phyloP scores from a whole-genome alignment of 2,113 vertebrate genomes.

The Hippocampus comes region DNA sequence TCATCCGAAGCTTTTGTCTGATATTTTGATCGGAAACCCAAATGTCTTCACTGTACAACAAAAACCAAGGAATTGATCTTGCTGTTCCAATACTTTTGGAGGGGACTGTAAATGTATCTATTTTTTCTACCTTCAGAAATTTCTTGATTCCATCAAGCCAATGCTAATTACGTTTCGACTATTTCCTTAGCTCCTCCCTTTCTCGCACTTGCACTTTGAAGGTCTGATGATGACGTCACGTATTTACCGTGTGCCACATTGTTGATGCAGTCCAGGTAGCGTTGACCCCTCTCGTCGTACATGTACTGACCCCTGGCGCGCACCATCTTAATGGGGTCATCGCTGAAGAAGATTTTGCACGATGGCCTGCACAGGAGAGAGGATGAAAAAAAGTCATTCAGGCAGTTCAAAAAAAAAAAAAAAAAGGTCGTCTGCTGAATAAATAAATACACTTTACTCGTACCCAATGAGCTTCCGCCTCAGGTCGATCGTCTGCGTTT shows the following conservation, averaged over 20 bases:
- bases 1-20: too few species aligned
- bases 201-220: too few species aligned
- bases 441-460: constrained; percentile 34
- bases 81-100: too few species aligned
- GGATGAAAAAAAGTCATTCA: background rate
- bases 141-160: too few species aligned
- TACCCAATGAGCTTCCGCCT: constrained; percentile 87
- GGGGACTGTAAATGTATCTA: too few species aligned
- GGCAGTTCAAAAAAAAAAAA: background rate
- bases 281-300: constrained; percentile 86
- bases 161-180: too few species aligned
- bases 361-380: constrained; percentile 77
- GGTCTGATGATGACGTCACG: background rate
- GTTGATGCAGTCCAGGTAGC: constrained; percentile 94
- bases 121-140: too few species aligned
- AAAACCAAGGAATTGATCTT: too few species aligned
- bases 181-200: too few species aligned
- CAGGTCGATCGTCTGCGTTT: constrained; percentile 81
- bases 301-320: constrained; percentile 88
- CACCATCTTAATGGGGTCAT: constrained; percentile 93
- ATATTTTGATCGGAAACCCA: too few species aligned
- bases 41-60: too few species aligned
- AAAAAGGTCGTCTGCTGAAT: background rate
- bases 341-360: constrained; percentile 92
- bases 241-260: constrained; percentile 91